Percentiles rank a stretch among this genome's conserved stretches.
Conservation (phyloP, 35 echinoderm and acorn worm species). For the Patiria miniata region DNA sequence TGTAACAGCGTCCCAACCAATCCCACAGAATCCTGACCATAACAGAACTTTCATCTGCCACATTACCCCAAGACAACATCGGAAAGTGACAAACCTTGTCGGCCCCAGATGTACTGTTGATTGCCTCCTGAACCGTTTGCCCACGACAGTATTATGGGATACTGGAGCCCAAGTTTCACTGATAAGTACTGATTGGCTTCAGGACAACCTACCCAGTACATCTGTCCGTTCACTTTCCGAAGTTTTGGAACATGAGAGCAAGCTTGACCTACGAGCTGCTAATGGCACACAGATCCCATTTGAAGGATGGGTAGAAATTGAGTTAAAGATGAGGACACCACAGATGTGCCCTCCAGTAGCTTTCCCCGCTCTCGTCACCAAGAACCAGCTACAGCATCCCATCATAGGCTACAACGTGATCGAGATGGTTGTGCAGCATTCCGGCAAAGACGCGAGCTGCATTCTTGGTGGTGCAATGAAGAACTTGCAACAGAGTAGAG, state of each 20-base stretch:
- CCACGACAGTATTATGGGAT: constrained; percentile 47
- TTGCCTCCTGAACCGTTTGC: constrained; percentile 29
- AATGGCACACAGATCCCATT: constrained; percentile 53
- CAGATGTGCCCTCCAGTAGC: background rate
- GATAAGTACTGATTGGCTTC: constrained; percentile 41
- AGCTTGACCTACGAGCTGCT: constrained; percentile 51
- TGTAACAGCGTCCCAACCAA: too few relatives aligned
- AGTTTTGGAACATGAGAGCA: constrained; percentile 14
- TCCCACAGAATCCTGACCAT: too few relatives aligned
- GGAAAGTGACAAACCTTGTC: constrained; percentile 33
- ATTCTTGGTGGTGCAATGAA: background rate
- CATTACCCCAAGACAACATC: constrained; percentile 19
- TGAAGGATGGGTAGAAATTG: constrained; percentile 63
- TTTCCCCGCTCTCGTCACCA: constrained; percentile 6
- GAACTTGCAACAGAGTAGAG: background rate
- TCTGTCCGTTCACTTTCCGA: constrained; percentile 37
- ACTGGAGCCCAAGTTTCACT: constrained; percentile 74
- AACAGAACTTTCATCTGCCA: background rate
- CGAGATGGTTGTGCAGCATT: background rate
- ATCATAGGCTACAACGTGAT: constrained; percentile 51
- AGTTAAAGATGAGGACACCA: constrained; percentile 3
- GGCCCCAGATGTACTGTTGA: constrained; percentile 37
- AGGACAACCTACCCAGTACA: constrained; percentile 22
- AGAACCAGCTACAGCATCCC: constrained; percentile 6
- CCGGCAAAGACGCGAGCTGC: background rate